phyloP scores from a whole-genome alignment of 2,113 vertebrate species.

The Collichthys lucidus region DNA sequence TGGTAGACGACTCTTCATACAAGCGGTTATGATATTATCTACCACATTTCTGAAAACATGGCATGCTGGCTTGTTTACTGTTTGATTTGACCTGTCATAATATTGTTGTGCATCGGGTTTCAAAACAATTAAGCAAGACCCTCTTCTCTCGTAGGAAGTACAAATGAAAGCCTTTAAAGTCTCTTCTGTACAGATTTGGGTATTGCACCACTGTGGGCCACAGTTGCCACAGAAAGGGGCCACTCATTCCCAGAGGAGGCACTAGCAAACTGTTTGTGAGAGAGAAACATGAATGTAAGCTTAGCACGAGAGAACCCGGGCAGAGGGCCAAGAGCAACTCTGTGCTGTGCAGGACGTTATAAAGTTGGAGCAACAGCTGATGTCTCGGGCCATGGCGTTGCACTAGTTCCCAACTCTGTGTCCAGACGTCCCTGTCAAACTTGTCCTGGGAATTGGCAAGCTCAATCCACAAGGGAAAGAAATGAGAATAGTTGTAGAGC shows the following conservation, averaged over 20 bases:
- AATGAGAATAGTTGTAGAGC: slow-evolving; percentile 71
- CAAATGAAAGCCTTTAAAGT: slow-evolving; percentile 68
- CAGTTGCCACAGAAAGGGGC: slow-evolving; percentile 77
- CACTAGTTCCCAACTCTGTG: slow-evolving; percentile 79
- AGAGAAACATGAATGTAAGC: slow-evolving; percentile 82
- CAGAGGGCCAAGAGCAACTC: slow-evolving; percentile 80
- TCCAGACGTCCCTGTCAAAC: slow-evolving; percentile 81
- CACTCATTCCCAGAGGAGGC: slow-evolving; percentile 68
- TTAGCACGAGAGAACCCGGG: slow-evolving; percentile 79
- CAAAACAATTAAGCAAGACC: slow-evolving; percentile 66
- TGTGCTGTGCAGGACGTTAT: slow-evolving; percentile 74
- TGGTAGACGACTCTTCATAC: slow-evolving; percentile 55
- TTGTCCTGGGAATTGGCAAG: slow-evolving; percentile 85
- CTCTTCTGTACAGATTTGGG: slow-evolving; percentile 49
- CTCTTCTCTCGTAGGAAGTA: slow-evolving; percentile 56
- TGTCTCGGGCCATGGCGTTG: slow-evolving; percentile 76
- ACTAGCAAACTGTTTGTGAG: slow-evolving; percentile 76
- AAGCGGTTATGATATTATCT: slow-evolving; percentile 63
- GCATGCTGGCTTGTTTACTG: slow-evolving; percentile 61
- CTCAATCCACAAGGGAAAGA: slow-evolving; percentile 79
- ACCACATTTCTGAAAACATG: slow-evolving; percentile 70
- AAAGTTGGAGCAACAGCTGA: slow-evolving; percentile 85
- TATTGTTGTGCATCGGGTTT: slow-evolving; percentile 66
- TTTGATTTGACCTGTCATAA: slow-evolving; percentile 70
- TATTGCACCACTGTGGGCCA: slow-evolving; percentile 70